These are phyloP conservation scores for Monochamus alternatus DNA, from an alignment of 2,888 invertebrate species.

Conservation along the genomic window DNA sequence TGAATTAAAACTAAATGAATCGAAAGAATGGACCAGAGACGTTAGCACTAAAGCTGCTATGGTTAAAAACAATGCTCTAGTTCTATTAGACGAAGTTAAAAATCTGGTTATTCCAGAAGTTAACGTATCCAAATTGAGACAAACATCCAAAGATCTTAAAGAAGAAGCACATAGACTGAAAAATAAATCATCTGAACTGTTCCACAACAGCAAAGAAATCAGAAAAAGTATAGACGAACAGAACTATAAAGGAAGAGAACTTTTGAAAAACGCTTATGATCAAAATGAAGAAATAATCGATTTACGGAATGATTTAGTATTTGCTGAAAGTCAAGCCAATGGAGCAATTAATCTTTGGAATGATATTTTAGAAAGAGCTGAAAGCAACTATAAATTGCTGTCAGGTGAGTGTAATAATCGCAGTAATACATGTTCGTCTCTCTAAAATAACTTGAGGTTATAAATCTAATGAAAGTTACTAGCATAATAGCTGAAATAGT, in stretches of 20 bases:
- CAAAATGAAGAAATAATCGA: constrained; percentile 88
- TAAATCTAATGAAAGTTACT: too few species aligned
- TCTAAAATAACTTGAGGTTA: too few species aligned
- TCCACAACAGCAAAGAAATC: constrained; percentile 74
- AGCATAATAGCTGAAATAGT: too few species aligned
- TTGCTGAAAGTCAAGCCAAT: constrained; percentile 82
- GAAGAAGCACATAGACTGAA: constrained; percentile 78
- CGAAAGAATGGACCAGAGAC: constrained; percentile 81
- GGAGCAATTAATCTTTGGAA: constrained; percentile 91
- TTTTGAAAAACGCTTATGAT: constrained; percentile 77
- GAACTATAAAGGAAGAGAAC: constrained; percentile 77
- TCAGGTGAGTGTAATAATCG: constrained; percentile 74
- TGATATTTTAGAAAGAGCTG: constrained; percentile 84
- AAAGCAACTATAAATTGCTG: constrained; percentile 84
- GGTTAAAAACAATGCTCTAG: constrained; percentile 88
- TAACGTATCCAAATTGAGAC: constrained; percentile 80
- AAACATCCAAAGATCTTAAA: constrained; percentile 80
- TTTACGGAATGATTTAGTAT: constrained; percentile 85
- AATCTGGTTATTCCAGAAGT: constrained; percentile 85
- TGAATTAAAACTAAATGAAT: constrained; percentile 80
- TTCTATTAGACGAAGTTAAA: constrained; percentile 85
- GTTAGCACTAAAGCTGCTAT: constrained; percentile 83
- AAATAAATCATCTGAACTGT: constrained; percentile 72
- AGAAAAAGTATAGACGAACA: constrained; percentile 79
- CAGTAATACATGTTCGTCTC: too few species aligned